phyloP scores from a whole-genome alignment of 1,140 invertebrate genomes.

The Chymomyza costata region DNA sequence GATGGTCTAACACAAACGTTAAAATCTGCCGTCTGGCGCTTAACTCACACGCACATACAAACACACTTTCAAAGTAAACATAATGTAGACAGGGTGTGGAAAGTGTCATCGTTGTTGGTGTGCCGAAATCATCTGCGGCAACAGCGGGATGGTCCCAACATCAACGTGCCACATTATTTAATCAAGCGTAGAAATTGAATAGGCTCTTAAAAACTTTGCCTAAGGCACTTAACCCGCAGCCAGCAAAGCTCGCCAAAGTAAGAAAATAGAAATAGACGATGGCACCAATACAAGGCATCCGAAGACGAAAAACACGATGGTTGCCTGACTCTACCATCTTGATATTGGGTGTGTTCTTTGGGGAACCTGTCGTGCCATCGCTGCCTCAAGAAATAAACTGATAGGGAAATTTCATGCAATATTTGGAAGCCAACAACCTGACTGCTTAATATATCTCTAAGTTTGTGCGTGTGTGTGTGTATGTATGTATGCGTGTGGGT shows the following conservation, averaged over 20 bases:
- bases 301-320: conserved; percentile 4
- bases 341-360: not conserved
- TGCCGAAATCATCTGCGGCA: conserved; percentile 7
- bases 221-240: conserved; percentile 65
- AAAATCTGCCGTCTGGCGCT: conserved; percentile 41
- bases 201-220: conserved; percentile 72
- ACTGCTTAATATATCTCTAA: conserved; percentile 52
- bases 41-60: conserved; percentile 17
- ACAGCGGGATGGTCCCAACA: conserved; percentile 29
- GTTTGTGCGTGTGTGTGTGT: conserved; percentile 8
- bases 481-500: conserved; percentile 7
- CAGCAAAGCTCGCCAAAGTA: conserved; percentile 1
- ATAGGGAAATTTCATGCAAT: conserved; percentile 71
- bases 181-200: conserved; percentile 72
- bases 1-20: too few relatives aligned
- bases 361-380: conserved; percentile 18
- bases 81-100: conserved; percentile 57
- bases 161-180: conserved; percentile 69
- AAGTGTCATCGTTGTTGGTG: conserved; percentile 37
- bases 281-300: conserved; percentile 28
- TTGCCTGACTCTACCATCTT: not conserved
- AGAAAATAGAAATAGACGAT: conserved; percentile 68
- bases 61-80: conserved; percentile 62
- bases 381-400: conserved; percentile 48
- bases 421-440: conserved; percentile 72